A percentile compares a stretch with the other conserved stretches of the same genome.
These are phyloP conservation scores for Caenorhabditis sp. DNA, from an alignment of 2,888 invertebrate species.

Conservation along the genomic window DNA sequence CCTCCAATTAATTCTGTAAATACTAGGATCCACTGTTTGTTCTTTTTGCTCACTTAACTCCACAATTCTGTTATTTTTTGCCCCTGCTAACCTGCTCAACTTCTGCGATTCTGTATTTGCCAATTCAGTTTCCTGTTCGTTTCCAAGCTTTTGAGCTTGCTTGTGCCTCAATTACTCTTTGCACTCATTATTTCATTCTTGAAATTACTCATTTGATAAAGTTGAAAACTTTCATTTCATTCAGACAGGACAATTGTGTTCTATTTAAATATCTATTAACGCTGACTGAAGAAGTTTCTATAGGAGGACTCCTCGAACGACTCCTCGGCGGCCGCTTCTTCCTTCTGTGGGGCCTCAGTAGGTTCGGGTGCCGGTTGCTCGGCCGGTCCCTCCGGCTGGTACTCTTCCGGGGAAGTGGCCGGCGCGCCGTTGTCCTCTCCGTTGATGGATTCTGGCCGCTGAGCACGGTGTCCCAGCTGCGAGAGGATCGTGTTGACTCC, in stretches of 20 bases:
- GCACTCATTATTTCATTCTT: neutral
- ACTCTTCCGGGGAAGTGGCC: conserved; percentile 42
- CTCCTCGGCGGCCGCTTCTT: conserved; percentile 50
- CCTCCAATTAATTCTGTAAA: conserved; percentile 2
- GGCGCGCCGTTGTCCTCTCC: conserved; percentile 54
- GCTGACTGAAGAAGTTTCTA: conserved; percentile 52
- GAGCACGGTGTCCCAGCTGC: conserved; percentile 40
- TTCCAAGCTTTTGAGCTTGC: too few relatives aligned
- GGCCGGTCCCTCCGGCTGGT: conserved; percentile 23
- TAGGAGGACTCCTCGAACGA: conserved; percentile 64
- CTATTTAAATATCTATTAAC: neutral
- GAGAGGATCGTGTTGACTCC: conserved; percentile 67
- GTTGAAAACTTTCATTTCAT: neutral
- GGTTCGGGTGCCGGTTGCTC: conserved; percentile 25
- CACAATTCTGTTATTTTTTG: neutral
- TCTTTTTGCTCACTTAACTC: neutral
- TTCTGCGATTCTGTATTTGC: neutral
- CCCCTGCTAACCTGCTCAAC: neutral
- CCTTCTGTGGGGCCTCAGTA: conserved; percentile 3
- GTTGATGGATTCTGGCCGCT: conserved; percentile 55
- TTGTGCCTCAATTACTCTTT: neutral
- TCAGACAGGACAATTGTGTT: neutral
- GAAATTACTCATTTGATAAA: neutral
- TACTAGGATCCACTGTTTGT: neutral
- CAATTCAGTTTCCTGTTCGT: neutral